Evolutionary conservation across 2,888 invertebrate species (phyloP).

Genomic region (Nomada ferruginata): DNA sequence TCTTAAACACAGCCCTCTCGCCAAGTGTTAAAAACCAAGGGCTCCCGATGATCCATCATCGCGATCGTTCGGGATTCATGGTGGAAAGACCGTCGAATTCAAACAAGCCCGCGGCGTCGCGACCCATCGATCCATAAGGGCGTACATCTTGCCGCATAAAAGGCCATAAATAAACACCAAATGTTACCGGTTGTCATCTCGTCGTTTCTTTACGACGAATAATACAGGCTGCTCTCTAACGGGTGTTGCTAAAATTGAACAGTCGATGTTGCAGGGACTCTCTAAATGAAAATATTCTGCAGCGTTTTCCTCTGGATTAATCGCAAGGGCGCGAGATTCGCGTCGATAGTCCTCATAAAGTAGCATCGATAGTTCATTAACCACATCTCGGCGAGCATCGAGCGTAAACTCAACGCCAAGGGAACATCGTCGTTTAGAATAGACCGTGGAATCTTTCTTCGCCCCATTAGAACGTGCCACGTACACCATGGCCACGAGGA

Average conservation of each 20-base stretch:
- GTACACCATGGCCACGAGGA: background rate
- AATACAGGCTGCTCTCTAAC: background rate
- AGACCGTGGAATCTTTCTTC: too few species aligned
- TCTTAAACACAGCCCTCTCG: conserved; percentile 28
- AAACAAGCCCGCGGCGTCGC: conserved; percentile 42
- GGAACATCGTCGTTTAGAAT: too few species aligned
- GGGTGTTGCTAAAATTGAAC: too few species aligned
- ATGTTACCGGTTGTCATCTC: conserved; percentile 43
- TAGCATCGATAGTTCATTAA: too few species aligned
- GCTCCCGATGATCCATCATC: conserved; percentile 48
- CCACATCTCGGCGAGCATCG: too few species aligned
- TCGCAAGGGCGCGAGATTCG: too few species aligned
- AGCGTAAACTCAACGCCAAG: too few species aligned
- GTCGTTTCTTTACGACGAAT: background rate
- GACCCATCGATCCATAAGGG: conserved; percentile 16
- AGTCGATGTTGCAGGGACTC: too few species aligned
- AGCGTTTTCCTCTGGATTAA: too few species aligned
- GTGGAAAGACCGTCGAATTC: conserved; percentile 28
- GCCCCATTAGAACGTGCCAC: too few species aligned
- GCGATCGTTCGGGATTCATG: conserved; percentile 12
- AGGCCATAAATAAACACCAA: conserved; percentile 32
- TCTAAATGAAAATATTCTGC: too few species aligned
- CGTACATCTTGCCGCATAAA: conserved; percentile 9
- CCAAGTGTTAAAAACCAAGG: conserved; percentile 35
- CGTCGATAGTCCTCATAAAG: too few species aligned